phyloP scores from a whole-genome alignment of 2,797 vertebrate genomes.

The Hippopotamyrus pictus region DNA sequence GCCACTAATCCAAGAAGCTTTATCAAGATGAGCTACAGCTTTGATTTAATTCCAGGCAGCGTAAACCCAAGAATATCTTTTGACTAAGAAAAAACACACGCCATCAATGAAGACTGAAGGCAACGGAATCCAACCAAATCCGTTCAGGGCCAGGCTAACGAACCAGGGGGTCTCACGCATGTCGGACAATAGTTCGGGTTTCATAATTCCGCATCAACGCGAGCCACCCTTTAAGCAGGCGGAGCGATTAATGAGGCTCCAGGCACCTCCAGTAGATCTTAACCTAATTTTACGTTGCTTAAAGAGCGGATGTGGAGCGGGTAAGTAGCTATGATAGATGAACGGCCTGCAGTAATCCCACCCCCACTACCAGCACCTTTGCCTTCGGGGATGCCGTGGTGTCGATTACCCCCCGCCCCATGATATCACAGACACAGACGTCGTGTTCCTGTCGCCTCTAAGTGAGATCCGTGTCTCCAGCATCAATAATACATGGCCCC shows the following conservation, averaged over 20 bases:
- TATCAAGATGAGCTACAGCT: not conserved
- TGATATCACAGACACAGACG: conserved; percentile 41
- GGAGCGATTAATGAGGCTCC: conserved; percentile 63
- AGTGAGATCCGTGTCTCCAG: conserved; percentile 52
- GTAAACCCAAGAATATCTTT: not conserved
- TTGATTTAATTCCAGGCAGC: conserved; percentile 1
- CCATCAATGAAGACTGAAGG: not conserved
- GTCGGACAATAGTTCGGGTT: conserved; percentile 35
- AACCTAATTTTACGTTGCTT: conserved; percentile 64
- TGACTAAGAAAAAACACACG: not conserved
- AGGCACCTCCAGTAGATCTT: conserved; percentile 69
- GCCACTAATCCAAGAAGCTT: not conserved
- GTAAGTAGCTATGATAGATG: conserved; percentile 75
- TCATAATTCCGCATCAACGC: conserved; percentile 23
- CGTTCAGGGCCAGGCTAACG: conserved; percentile 6
- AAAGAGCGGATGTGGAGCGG: conserved; percentile 68
- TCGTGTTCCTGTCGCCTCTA: conserved; percentile 45
- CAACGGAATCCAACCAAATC: conserved; percentile 18
- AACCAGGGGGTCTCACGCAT: conserved; percentile 10
- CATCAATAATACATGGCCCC: conserved; percentile 49
- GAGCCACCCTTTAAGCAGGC: conserved; percentile 54
- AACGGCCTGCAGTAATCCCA: conserved; percentile 46
- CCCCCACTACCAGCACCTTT: conserved; percentile 31
- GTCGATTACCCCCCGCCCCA: conserved; percentile 19
- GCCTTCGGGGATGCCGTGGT: not conserved